Percentiles rank a stretch among this genome's conserved stretches.
phyloP scores from a whole-genome alignment of 1,140 invertebrate genomes.

The Apolygus lucorum region DNA sequence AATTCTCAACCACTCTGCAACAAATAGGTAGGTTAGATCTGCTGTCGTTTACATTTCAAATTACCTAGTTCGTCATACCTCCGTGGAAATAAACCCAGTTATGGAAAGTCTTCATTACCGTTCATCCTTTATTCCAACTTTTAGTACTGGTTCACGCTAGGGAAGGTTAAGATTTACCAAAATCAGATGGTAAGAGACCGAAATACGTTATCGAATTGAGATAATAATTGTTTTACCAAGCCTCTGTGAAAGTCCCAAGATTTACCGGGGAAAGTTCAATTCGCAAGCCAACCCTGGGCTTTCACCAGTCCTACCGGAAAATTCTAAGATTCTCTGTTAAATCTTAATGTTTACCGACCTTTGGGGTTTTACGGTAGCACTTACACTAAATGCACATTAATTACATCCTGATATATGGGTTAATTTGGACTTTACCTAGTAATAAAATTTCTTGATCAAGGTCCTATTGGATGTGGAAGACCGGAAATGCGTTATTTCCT shows the following conservation, averaged over 20 bases:
- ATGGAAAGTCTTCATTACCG: neutral
- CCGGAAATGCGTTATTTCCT: constrained; percentile 50
- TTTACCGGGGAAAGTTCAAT: no score
- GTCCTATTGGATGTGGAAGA: constrained; percentile 54
- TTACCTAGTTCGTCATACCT: no score
- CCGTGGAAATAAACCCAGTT: neutral
- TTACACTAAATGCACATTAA: no score
- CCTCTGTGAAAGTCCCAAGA: neutral
- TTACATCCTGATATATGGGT: no score
- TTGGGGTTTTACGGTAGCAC: no score
- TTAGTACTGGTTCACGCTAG: neutral
- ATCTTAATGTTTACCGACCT: no score
- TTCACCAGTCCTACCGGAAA: neutral
- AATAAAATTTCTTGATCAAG: no score
- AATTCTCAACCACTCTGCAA: neutral
- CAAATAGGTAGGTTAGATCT: neutral
- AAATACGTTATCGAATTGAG: no score
- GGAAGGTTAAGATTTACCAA: neutral
- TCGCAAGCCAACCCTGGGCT: neutral
- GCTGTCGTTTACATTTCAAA: neutral
- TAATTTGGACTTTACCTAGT: no score
- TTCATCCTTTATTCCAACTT: neutral
- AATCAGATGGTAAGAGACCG: no score
- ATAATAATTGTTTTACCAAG: no score
- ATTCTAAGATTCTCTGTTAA: neutral